phyloP scores from a whole-genome alignment of 2,888 invertebrate species.

The Tiphia femorata region DNA sequence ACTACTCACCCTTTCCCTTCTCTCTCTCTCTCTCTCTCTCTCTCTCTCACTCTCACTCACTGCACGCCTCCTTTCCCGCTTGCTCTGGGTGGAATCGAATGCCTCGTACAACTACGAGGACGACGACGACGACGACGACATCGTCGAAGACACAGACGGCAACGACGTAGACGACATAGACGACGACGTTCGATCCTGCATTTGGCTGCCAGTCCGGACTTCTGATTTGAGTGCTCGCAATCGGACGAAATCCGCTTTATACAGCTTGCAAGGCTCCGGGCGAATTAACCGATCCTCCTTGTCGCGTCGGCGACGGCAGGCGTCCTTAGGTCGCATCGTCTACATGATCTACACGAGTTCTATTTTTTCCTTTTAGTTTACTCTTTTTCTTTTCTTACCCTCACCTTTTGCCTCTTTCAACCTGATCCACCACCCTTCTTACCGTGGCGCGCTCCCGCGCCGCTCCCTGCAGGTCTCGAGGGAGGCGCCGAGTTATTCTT shows the following conservation, averaged over 20 bases:
- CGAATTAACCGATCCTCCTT: conserved; percentile 36
- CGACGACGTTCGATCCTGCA: conserved; percentile 42
- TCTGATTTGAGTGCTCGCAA: conserved; percentile 59
- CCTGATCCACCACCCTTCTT: too few species aligned
- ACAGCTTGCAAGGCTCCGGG: conserved; percentile 18
- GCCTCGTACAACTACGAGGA: conserved; percentile 6
- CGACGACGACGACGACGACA: not conserved
- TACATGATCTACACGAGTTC: not conserved
- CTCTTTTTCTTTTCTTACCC: too few species aligned
- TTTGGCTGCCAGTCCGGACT: conserved; percentile 42
- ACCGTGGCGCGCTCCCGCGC: too few species aligned
- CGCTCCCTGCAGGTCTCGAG: too few species aligned
- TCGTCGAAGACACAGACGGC: not conserved
- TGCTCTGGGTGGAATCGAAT: not conserved
- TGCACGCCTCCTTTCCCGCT: conserved; percentile 15
- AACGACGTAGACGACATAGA: too few species aligned
- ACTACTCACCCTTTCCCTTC: conserved; percentile 6
- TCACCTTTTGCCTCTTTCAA: not conserved
- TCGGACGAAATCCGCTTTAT: conserved; percentile 43
- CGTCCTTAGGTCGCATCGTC: too few species aligned
- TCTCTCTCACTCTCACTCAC: not conserved
- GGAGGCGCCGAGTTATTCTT: too few species aligned
- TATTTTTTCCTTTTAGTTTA: not conserved
- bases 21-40: conserved; percentile 1
- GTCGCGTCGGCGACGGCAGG: conserved; percentile 16